Evolutionary conservation across 2,888 invertebrate species (phyloP).

Genomic region (Chymomyza amoena): DNA sequence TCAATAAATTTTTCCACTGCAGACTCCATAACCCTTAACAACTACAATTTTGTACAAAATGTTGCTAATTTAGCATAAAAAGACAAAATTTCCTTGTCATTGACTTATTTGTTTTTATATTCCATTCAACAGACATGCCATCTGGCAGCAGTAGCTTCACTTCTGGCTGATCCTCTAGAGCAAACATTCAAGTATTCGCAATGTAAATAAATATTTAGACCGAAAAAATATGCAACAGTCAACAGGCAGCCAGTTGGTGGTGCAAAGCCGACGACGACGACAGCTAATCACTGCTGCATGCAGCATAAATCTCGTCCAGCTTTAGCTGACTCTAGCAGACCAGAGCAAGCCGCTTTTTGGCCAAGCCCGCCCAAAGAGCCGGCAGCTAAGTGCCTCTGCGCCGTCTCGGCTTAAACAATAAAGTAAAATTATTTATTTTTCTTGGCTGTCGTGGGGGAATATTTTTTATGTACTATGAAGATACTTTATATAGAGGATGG

Average conservation of each 20-base stretch:
- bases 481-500: neutral
- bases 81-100: neutral
- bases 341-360: neutral
- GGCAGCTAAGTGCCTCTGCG: neutral
- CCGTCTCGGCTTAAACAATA: conserved; percentile 46
- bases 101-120: neutral
- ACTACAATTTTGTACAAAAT: neutral
- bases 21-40: neutral
- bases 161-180: neutral
- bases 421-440: conserved; percentile 63
- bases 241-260: neutral
- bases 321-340: neutral
- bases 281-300: conserved; percentile 20
- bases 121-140: neutral
- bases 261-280: neutral
- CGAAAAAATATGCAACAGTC: neutral
- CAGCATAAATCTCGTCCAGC: conserved; percentile 17
- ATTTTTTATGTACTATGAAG: neutral
- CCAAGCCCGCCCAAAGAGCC: neutral
- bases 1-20: neutral
- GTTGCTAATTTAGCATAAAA: neutral
- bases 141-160: neutral
- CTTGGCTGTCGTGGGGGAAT: conserved; percentile 55
- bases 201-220: neutral
- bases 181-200: neutral